A percentile compares a stretch with the other conserved stretches of the same genome.
phyloP scores from a whole-genome alignment of 2,888 invertebrate genomes.

The Alentia gelatinosa region DNA sequence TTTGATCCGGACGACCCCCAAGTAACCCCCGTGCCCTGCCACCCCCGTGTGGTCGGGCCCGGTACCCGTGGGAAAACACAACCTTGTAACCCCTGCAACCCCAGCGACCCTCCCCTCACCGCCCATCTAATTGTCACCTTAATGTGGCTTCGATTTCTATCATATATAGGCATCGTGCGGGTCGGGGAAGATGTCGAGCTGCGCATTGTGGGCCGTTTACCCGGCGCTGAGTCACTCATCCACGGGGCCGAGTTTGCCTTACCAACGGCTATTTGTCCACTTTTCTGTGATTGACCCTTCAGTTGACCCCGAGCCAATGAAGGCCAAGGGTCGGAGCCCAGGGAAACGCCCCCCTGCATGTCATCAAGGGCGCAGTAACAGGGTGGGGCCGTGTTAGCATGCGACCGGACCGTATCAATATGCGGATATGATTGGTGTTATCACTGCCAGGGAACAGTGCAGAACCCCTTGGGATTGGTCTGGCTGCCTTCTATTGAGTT shows the following conservation, averaged over 20 bases:
- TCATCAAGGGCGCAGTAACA: conserved; percentile 1
- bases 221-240: not conserved
- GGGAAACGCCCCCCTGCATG: conserved; percentile 5
- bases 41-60: too few species aligned
- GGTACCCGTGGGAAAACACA: conserved; percentile 48
- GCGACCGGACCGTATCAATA: not conserved
- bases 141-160: conserved; percentile 51
- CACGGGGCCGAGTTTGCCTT: not conserved
- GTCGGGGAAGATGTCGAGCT: not conserved
- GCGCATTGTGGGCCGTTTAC: not conserved
- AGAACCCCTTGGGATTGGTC: too few species aligned
- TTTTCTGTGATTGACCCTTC: conserved; percentile 42
- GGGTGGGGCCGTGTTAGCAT: not conserved
- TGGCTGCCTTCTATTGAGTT: too few species aligned
- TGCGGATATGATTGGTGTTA: conserved; percentile 3
- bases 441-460: not conserved
- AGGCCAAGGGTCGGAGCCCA: conserved; percentile 17
- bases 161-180: not conserved
- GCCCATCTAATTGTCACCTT: conserved; percentile 12
- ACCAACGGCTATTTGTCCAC: conserved; percentile 53
- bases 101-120: not conserved
- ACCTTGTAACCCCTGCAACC: conserved; percentile 30
- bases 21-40: conserved; percentile 1
- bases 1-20: conserved; percentile 40
- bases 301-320: conserved; percentile 6